Evolutionary conservation across 2,797 vertebrate genomes (phyloP), one percentile per base, ranked within the genome.

Genomic region (Epinephelus malabaricus): DNA sequence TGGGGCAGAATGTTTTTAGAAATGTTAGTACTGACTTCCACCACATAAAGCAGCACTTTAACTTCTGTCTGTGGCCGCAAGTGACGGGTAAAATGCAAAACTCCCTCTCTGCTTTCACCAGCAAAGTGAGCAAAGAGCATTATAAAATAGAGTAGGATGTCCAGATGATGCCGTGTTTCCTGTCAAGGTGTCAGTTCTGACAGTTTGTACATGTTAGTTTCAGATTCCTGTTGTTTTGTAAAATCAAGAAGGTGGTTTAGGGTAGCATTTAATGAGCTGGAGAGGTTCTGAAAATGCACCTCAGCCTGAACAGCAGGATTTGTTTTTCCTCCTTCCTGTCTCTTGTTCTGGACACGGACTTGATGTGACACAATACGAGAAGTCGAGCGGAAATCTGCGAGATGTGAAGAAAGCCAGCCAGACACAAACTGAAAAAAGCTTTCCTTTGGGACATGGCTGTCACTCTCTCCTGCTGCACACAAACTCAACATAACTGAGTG

Each of bases 111-210:
- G 53, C 53, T 79, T 77, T 74, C 65, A 40, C 17, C 64, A 43
- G 11, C 8, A 43, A 43, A 43, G 9, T 46, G 5, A 43, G 11
- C 8, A 43, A 43, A 43, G 9, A 15, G 5, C 49, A n/a, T 56
- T n/a, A n/a, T 9, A 27, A 40, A 65, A 30, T 6, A 47, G 25
- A 70, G 58, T 10, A 55, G 12, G 19, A 55, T n/a, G 63, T 49
- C 76, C 69, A 60, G 21, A 50, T 73, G 73, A 69, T 5, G 14
- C 17, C 3, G 30, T 1, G 70, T 75, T 87, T 85, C 73, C 79
- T 80, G 79, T 77, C 53, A 53, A 19, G 55, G 30, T 78, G 58
- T 13, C 15, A 8, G 45, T 38, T 2, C 25, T 4, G 34, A 25
- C 56, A 9, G 62, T n/a, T 43, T 46, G 21, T 17, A 40, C 34